These are phyloP conservation scores for Adrianichthys oophorus DNA, from an alignment of 2,797 vertebrate species.

Conservation along the genomic window DNA sequence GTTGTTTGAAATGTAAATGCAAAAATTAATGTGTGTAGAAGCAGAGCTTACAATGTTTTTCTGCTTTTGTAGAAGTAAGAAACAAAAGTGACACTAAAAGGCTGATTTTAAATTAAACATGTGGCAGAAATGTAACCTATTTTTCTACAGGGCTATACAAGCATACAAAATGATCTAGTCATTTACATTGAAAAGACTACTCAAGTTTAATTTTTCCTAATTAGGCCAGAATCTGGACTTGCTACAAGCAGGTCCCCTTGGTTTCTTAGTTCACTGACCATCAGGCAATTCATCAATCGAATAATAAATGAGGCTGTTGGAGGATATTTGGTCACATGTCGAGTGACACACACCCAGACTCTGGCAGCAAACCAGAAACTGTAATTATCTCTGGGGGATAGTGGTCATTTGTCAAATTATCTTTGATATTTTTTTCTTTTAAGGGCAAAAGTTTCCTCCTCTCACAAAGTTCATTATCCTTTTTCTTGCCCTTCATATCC, in stretches of 20 bases:
- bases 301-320: conserved; percentile 71
- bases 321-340: conserved; percentile 53
- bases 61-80: not conserved
- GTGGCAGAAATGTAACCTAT: not conserved
- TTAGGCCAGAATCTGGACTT: conserved; percentile 52
- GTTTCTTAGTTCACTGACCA: conserved; percentile 78
- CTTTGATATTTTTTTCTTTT: conserved; percentile 16
- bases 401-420: not conserved
- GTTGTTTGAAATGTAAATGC: conserved; percentile 6
- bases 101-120: conserved; percentile 1
- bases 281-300: conserved; percentile 75
- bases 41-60: not conserved
- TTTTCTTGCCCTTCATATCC: conserved; percentile 24
- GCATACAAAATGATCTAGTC: conserved; percentile 10
- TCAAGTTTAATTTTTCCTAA: conserved; percentile 46
- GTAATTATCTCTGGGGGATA: conserved; percentile 33
- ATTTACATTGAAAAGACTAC: conserved; percentile 1
- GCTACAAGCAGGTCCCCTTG: conserved; percentile 35
- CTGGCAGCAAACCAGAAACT: conserved; percentile 24
- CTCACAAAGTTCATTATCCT: conserved; percentile 21
- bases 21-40: not conserved
- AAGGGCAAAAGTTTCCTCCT: conserved; percentile 4
- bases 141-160: not conserved
- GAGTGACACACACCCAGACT: conserved; percentile 30
- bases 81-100: conserved; percentile 4